These are phyloP conservation scores for Epizoanthus rinbou DNA, from an alignment of 92 coral and sea anemone genomes.

Conservation along the genomic window DNA sequence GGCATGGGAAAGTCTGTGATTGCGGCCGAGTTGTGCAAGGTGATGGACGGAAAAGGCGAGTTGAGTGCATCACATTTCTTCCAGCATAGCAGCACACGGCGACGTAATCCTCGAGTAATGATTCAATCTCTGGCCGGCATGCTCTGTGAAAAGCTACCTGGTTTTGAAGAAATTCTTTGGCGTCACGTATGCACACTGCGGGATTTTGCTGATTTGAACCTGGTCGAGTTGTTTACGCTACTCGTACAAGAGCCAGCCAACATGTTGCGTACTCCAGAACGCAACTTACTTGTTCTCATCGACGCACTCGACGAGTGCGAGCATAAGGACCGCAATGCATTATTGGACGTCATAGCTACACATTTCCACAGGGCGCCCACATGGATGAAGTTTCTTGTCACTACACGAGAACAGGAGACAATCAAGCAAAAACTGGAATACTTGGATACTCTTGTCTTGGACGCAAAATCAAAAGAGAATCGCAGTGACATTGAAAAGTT, in stretches of 20 bases:
- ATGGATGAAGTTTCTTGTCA: slow-evolving; percentile 67
- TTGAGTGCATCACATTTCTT: slow-evolving; percentile 67
- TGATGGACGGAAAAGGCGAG: slow-evolving; percentile 11
- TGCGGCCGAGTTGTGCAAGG: slow-evolving; percentile 57
- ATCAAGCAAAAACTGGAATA: slow-evolving; percentile 30
- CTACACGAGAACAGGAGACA: slow-evolving; percentile 62
- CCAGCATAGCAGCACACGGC: slow-evolving; percentile 54
- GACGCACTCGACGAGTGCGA: slow-evolving; percentile 78
- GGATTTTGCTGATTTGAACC: slow-evolving; percentile 44
- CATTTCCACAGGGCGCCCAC: slow-evolving; percentile 62
- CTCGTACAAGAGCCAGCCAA: slow-evolving; percentile 68
- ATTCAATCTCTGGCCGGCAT: slow-evolving; percentile 68
- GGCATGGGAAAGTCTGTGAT: slow-evolving; percentile 83
- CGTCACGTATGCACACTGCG: slow-evolving; percentile 40
- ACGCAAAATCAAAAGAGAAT: slow-evolving; percentile 51
- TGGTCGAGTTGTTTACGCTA: slow-evolving; percentile 54
- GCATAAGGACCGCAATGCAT: slow-evolving; percentile 44
- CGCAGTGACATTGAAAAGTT: slow-evolving; percentile 53
- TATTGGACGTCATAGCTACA: slow-evolving; percentile 49
- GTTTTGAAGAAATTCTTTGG: slow-evolving; percentile 54
- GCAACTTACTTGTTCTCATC: slow-evolving; percentile 50
- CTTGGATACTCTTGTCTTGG: slow-evolving; percentile 47
- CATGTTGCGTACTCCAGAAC: slow-evolving; percentile 54
- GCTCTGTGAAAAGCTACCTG: slow-evolving; percentile 58
- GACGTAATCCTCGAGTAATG: slow-evolving; percentile 61